These are phyloP conservation scores for Apteryx mantelli DNA, from an alignment of 2,113 vertebrate genomes.

Conservation along the genomic window DNA sequence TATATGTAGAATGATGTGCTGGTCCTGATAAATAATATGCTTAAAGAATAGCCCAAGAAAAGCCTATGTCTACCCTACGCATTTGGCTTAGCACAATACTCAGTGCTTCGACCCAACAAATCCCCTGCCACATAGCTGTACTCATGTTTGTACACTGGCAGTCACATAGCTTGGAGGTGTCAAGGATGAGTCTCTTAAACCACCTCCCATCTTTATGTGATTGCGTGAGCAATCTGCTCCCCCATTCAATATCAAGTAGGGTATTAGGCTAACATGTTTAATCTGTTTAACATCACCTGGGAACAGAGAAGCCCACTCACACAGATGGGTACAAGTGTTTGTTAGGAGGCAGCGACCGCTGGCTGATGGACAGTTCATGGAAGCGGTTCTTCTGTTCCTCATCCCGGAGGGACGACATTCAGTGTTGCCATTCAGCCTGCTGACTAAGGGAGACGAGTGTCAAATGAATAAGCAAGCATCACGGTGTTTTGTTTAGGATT, in stretches of 20 bases:
- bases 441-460: conserved; percentile 3
- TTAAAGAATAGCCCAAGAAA: neutral
- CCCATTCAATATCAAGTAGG: neutral
- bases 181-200: neutral
- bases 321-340: too few species aligned
- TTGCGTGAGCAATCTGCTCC: neutral
- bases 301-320: neutral
- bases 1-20: neutral
- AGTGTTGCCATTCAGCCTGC: neutral
- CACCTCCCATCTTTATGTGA: neutral
- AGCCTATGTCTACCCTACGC: neutral
- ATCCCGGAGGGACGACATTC: neutral
- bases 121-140: neutral
- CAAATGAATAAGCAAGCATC: conserved; percentile 11
- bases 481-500: neutral
- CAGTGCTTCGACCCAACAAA: neutral
- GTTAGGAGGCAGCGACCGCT: neutral
- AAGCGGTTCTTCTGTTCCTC: neutral
- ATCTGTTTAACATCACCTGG: fast-evolving
- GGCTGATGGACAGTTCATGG: too few species aligned
- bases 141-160: neutral
- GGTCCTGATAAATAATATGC: neutral
- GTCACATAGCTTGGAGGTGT: neutral
- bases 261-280: neutral
- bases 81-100: neutral